Percentiles rank a stretch among this genome's conserved stretches.
Conservation (phyloP, 2,888 invertebrate genomes). For the Xiphydria camelus region DNA sequence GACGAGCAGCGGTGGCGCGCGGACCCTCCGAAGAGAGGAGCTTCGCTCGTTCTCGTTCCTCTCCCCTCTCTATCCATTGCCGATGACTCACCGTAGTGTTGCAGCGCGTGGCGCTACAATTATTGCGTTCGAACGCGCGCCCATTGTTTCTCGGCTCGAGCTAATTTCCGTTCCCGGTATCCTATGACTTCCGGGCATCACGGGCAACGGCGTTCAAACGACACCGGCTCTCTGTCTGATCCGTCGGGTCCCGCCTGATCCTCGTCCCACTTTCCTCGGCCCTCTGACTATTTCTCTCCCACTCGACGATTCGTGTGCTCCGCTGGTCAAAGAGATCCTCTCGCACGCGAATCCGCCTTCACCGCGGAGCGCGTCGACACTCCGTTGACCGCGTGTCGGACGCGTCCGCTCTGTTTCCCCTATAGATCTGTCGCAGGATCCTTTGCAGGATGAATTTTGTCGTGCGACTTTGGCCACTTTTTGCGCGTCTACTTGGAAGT, state of each 20-base stretch:
- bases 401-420: too few species aligned
- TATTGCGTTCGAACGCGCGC: constrained; percentile 24
- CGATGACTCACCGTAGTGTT: constrained; percentile 15
- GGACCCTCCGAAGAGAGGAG: too few species aligned
- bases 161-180: constrained; percentile 51
- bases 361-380: too few species aligned
- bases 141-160: constrained; percentile 24
- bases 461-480: too few species aligned
- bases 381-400: too few species aligned
- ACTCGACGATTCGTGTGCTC: constrained; percentile 21
- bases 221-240: constrained; percentile 3
- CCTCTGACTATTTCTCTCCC: too few species aligned
- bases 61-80: constrained; percentile 1
- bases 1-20: constrained; percentile 16
- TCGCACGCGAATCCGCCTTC: too few species aligned
- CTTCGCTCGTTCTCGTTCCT: neutral
- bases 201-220: constrained; percentile 25
- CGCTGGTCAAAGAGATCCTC: constrained; percentile 31
- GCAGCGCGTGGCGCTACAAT: constrained; percentile 7
- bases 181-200: constrained; percentile 42
- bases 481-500: too few species aligned
- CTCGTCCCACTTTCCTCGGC: too few species aligned
- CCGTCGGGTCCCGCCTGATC: neutral
- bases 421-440: too few species aligned
- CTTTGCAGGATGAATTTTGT: too few species aligned